phyloP scores from a whole-genome alignment of 2,113 vertebrate species.

The Trochalopteron elliotii region DNA sequence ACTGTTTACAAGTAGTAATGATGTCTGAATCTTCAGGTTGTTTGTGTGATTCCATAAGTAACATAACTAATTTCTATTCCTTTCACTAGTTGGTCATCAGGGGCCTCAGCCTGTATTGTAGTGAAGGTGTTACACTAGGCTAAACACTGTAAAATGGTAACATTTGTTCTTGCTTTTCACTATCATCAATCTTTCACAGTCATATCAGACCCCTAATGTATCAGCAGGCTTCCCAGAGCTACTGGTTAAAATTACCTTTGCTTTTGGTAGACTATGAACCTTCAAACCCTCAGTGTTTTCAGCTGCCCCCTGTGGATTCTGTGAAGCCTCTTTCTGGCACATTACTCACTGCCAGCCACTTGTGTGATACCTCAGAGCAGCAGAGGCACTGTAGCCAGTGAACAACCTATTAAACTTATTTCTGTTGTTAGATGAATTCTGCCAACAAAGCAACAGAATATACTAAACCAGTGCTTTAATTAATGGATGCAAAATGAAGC shows the following conservation, averaged over 20 bases:
- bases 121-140: constrained; percentile 69
- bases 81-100: background rate
- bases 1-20: background rate
- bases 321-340: constrained; percentile 62
- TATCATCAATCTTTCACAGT: constrained; percentile 76
- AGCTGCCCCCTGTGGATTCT: constrained; percentile 70
- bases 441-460: background rate
- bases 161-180: constrained; percentile 71
- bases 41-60: background rate
- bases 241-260: constrained; percentile 72
- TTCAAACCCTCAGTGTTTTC: constrained; percentile 67
- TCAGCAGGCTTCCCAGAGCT: constrained; percentile 72
- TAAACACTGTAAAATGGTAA: constrained; percentile 72
- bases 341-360: constrained; percentile 69
- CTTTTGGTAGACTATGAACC: constrained; percentile 69
- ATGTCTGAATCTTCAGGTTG: background rate
- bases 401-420: background rate
- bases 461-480: background rate
- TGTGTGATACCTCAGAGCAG: constrained; percentile 39
- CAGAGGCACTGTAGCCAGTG: constrained; percentile 18
- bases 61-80: background rate
- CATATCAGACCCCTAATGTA: constrained; percentile 54
- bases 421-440: background rate
- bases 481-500: background rate
- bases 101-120: constrained; percentile 31